Conservation (phyloP, 30 jellyfish, hydroid and myxozoan genomes). For the Aurelia coerulea region DNA sequence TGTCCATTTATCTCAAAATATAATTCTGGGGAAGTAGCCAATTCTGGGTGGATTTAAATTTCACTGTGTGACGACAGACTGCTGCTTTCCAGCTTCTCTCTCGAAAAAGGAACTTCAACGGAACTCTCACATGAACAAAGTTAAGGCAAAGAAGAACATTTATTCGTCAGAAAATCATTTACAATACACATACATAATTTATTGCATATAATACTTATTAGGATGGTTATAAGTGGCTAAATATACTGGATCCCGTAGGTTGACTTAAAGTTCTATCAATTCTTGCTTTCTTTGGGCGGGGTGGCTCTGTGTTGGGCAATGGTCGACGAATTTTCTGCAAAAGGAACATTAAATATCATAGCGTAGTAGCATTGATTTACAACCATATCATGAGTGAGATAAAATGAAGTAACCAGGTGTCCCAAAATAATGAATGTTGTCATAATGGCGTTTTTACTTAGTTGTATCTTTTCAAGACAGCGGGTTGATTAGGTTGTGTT, state of each 20-base stretch:
- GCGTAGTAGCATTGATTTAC: not conserved
- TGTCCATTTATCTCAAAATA: too few species aligned
- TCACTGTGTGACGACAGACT: too few species aligned
- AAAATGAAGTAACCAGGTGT: not conserved
- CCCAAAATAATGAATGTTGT: too few species aligned
- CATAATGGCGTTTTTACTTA: too few species aligned
- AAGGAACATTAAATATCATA: not conserved
- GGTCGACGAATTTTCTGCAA: constrained; percentile 8
- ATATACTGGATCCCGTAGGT: constrained; percentile 41
- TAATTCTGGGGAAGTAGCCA: too few species aligned
- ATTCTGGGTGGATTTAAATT: too few species aligned
- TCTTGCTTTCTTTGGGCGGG: constrained; percentile 46
- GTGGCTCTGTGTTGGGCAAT: constrained; percentile 31
- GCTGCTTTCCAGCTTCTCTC: too few species aligned
- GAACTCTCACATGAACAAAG: too few species aligned
- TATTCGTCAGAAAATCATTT: not conserved
- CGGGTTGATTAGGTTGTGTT: too few species aligned
- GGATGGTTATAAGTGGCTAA: constrained; percentile 14
- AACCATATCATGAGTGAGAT: not conserved
- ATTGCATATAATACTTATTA: not conserved
- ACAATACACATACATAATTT: not conserved
- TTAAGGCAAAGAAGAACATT: too few species aligned
- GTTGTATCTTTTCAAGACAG: too few species aligned
- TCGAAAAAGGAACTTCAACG: too few species aligned
- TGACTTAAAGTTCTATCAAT: constrained; percentile 55